A percentile compares a stretch with the other conserved stretches of the same genome.
phyloP scores from a whole-genome alignment of 2,888 invertebrate genomes.

The Hydropsyche betteni region DNA sequence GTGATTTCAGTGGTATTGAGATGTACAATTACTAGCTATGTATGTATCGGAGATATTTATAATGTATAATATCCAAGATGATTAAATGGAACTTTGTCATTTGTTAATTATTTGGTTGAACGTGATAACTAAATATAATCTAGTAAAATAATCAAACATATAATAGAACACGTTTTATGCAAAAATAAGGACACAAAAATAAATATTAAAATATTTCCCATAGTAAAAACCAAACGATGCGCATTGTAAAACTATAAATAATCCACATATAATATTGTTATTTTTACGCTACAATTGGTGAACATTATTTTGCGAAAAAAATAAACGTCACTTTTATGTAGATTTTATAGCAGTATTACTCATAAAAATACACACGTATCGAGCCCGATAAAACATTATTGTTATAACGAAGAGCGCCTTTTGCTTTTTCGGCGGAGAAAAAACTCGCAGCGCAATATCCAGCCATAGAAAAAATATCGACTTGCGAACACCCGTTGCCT shows the following conservation, averaged over 20 bases:
- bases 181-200: too few species aligned
- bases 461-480: conserved; percentile 1
- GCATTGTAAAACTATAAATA: conserved; percentile 1
- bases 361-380: background rate
- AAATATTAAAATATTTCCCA: too few species aligned
- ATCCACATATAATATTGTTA: background rate
- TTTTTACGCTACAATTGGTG: conserved; percentile 13
- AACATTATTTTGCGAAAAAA: background rate
- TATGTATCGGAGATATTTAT: too few species aligned
- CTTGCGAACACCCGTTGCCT: background rate
- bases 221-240: too few species aligned
- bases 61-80: too few species aligned
- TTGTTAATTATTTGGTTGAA: too few species aligned
- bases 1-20: too few species aligned
- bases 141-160: too few species aligned
- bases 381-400: conserved; percentile 5
- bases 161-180: too few species aligned
- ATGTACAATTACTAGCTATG: too few species aligned
- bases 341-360: conserved; percentile 19
- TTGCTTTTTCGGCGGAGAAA: background rate
- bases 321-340: conserved; percentile 16
- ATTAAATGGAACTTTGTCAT: too few species aligned
- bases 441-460: background rate
- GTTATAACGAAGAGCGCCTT: conserved; percentile 14
- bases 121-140: too few species aligned